A percentile compares a stretch with the other conserved stretches of the same genome.
Conservation (phyloP, 2,888 invertebrate species). For the Rhingia campestris region DNA sequence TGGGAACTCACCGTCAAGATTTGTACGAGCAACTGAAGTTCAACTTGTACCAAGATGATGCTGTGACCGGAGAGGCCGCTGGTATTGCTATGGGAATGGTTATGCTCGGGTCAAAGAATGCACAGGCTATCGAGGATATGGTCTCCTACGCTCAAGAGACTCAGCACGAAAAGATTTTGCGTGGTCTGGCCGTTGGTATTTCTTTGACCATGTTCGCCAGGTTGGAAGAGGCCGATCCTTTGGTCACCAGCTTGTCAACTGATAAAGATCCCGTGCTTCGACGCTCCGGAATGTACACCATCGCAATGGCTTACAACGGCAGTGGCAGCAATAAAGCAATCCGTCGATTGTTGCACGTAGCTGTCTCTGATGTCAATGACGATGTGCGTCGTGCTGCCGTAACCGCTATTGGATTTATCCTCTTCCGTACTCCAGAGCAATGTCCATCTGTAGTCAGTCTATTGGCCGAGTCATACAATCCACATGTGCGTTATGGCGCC, state of each 20-base stretch:
- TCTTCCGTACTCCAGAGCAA: conserved; percentile 98
- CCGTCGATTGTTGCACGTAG: conserved; percentile 95
- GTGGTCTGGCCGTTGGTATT: conserved; percentile 98
- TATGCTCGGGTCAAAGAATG: conserved; percentile 97
- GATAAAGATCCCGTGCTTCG: conserved; percentile 98
- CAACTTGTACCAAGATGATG: conserved; percentile 98
- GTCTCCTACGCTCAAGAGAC: conserved; percentile 94
- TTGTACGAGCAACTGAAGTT: conserved; percentile 98
- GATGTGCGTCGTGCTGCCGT: conserved; percentile 99
- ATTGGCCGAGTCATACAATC: conserved; percentile 98
- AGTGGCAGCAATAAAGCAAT: conserved; percentile 99
- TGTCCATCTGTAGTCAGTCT: conserved; percentile 98
- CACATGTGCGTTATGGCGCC: conserved; percentile 99
- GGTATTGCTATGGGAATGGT: conserved; percentile 99
- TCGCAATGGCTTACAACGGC: conserved; percentile 99
- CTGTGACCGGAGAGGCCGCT: conserved; percentile 99
- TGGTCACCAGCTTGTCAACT: conserved; percentile 93
- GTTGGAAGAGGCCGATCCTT: conserved; percentile 96
- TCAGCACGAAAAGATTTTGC: conserved; percentile 98
- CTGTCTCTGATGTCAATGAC: conserved; percentile 99
- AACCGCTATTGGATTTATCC: conserved; percentile 98
- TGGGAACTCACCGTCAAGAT: conserved; percentile 98
- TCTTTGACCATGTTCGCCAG: conserved; percentile 98
- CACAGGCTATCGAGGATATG: conserved; percentile 96
- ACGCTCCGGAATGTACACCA: conserved; percentile 98